These are phyloP conservation scores for Trichopria drosophilae DNA, from an alignment of 2,888 invertebrate genomes.

Conservation along the genomic window DNA sequence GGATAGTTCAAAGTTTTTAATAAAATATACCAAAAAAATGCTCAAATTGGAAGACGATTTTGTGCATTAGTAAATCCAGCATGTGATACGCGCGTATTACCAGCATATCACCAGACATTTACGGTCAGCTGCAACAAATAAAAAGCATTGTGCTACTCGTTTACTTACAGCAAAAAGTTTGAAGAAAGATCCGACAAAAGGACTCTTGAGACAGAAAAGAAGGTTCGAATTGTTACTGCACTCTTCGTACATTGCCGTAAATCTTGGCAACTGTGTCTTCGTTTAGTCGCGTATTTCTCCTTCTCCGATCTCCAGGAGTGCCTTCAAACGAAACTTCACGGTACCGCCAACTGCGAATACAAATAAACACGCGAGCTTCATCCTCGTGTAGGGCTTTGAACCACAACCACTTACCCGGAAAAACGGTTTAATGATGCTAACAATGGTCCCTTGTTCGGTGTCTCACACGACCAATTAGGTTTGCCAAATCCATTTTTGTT, in stretches of 20 bases:
- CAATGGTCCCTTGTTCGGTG: conserved; percentile 2
- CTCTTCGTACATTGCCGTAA: conserved; percentile 11
- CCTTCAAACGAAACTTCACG: conserved; percentile 16
- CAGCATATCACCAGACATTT: no score
- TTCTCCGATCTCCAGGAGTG: conserved; percentile 6
- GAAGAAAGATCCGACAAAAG: no score
- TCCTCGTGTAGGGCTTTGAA: conserved; percentile 7
- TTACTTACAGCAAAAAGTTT: no score
- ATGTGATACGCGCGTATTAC: no score
- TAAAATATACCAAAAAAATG: no score
- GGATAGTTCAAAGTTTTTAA: no score
- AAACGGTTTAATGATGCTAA: conserved; percentile 9
- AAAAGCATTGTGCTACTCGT: no score
- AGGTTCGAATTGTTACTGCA: conserved; percentile 9
- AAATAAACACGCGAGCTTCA: conserved; percentile 12
- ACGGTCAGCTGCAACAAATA: no score
- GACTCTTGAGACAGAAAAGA: conserved; percentile 7
- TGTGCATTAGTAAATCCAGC: no score
- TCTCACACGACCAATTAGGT: no score
- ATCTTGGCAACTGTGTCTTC: conserved; percentile 19
- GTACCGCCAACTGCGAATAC: conserved; percentile 2
- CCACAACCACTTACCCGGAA: conserved; percentile 9
- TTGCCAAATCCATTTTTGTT: no score
- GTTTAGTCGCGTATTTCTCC: conserved; percentile 14
- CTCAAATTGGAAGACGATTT: no score